Percentiles rank a stretch among this genome's conserved stretches.
Evolutionary conservation across 2,113 vertebrate species (phyloP).

Genomic region (Upupa epops): DNA sequence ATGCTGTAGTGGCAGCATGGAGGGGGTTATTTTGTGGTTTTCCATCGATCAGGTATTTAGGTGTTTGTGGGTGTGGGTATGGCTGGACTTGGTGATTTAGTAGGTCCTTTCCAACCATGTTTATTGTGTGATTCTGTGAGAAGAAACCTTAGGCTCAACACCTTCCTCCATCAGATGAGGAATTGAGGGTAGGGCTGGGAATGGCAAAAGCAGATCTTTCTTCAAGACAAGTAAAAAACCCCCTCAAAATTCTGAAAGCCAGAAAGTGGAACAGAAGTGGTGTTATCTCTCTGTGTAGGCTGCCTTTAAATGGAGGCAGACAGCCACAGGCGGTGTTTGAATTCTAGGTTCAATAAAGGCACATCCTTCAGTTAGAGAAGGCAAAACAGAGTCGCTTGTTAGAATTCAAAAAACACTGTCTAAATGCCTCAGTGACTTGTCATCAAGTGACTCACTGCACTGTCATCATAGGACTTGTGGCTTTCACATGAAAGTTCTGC

Average conservation of each 20-base stretch:
- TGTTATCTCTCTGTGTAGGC: neutral
- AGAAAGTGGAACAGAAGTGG: neutral
- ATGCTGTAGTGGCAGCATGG: too few species aligned
- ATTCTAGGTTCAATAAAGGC: slow-evolving; percentile 30
- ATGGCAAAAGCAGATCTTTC: neutral
- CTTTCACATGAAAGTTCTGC: neutral
- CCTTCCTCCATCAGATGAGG: neutral
- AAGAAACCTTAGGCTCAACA: neutral
- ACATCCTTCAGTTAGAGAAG: neutral
- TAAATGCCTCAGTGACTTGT: slow-evolving; percentile 35
- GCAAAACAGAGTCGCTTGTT: neutral
- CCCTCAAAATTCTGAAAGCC: neutral
- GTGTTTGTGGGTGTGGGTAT: too few species aligned
- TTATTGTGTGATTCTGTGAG: too few species aligned
- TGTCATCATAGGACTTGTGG: neutral
- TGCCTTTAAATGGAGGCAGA: neutral
- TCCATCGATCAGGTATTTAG: too few species aligned
- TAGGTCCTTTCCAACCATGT: too few species aligned
- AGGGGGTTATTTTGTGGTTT: too few species aligned
- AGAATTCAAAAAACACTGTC: neutral
- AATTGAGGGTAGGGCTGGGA: neutral
- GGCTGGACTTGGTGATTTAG: too few species aligned
- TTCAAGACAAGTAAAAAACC: neutral
- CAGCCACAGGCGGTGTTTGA: neutral
- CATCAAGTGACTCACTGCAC: slow-evolving; percentile 34